Evolutionary conservation across 2,888 invertebrate species (phyloP).

Genomic region (Spicauda simplicius): DNA sequence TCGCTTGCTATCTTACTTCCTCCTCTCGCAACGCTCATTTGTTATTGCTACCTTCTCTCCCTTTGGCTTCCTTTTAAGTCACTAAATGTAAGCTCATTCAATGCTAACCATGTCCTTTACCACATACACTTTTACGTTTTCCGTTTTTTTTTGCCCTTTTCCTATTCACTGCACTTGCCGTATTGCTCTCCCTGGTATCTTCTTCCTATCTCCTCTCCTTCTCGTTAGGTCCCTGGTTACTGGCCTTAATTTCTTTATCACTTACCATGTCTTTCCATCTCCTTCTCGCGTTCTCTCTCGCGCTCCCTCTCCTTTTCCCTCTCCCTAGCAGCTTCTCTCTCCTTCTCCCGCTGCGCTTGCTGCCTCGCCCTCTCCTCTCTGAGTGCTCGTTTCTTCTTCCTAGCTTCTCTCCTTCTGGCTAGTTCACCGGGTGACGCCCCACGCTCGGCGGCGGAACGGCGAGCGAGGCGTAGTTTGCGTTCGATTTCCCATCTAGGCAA

Average conservation of each 20-base stretch:
- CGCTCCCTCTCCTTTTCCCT: constrained; percentile 37
- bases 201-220: neutral
- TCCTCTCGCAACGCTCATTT: too few relatives aligned
- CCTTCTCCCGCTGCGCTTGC: constrained; percentile 47
- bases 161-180: too few relatives aligned
- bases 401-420: constrained; percentile 60
- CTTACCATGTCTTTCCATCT: constrained; percentile 36
- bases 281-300: constrained; percentile 37
- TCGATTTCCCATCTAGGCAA: constrained; percentile 93
- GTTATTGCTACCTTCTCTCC: too few relatives aligned
- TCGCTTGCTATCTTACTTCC: too few relatives aligned
- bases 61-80: too few relatives aligned
- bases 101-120: too few relatives aligned
- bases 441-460: constrained; percentile 71
- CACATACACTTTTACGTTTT: too few relatives aligned
- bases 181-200: neutral
- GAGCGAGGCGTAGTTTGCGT: constrained; percentile 93
- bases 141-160: too few relatives aligned
- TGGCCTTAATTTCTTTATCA: too few relatives aligned
- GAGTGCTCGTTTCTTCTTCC: constrained; percentile 53
- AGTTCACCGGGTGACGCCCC: constrained; percentile 65
- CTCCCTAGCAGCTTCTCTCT: constrained; percentile 35
- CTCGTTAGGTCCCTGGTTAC: too few relatives aligned
- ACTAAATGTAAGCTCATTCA: too few relatives aligned
- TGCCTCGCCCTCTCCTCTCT: constrained; percentile 49